Evolutionary conservation across 1,140 invertebrate genomes (phyloP).

Genomic region (Yoshiicerus persimilis): DNA sequence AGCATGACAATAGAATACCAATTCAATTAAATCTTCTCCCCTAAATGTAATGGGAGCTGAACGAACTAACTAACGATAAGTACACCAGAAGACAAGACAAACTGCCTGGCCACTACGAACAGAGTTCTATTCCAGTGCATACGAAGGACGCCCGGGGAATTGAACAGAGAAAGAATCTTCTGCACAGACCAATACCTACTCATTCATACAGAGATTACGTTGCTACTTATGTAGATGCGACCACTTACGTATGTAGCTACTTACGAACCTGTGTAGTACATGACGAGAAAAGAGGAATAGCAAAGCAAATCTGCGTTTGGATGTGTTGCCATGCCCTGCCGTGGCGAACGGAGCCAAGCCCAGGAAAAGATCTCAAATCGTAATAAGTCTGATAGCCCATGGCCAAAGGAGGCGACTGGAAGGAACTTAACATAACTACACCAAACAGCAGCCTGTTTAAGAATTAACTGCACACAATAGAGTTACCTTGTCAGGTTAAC

Average conservation of each 20-base stretch:
- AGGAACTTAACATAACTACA: not conserved
- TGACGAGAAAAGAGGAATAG: too few species aligned
- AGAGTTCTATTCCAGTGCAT: too few species aligned
- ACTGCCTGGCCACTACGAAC: not conserved
- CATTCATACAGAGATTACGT: too few species aligned
- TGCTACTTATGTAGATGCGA: too few species aligned
- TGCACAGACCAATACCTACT: too few species aligned
- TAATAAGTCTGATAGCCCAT: not conserved
- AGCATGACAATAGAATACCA: constrained; percentile 14
- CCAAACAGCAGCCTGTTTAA: not conserved
- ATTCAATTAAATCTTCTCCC: not conserved
- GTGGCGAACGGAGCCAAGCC: not conserved
- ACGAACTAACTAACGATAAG: not conserved
- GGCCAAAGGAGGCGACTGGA: not conserved
- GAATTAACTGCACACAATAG: not conserved
- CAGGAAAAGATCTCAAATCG: not conserved
- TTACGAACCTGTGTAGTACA: too few species aligned
- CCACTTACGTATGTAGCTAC: too few species aligned
- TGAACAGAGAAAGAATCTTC: too few species aligned
- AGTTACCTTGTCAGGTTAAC: not conserved
- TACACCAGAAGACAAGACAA: not conserved
- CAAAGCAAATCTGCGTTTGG: too few species aligned
- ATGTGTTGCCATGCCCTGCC: too few species aligned
- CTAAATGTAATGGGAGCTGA: not conserved
- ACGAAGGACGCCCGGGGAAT: not conserved